Conservation (phyloP, 2,888 invertebrate species). For the Thymelicus acteon region DNA sequence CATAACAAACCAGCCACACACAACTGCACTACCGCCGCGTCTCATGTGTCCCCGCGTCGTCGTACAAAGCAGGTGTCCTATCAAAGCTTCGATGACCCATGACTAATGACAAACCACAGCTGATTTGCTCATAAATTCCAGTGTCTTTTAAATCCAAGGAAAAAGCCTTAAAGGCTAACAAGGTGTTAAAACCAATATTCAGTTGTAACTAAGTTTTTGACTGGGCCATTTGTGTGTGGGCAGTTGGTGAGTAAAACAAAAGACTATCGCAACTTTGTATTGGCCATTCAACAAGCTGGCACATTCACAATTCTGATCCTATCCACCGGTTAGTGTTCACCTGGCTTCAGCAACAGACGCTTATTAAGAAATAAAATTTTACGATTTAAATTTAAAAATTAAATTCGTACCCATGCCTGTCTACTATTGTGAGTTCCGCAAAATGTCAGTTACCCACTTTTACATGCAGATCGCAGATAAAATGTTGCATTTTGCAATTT, state of each 20-base stretch:
- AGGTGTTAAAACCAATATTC: no score
- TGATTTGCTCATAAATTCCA: background rate
- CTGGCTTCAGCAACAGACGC: slow-evolving; percentile 17
- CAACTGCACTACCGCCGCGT: background rate
- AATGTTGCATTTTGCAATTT: slow-evolving; percentile 34
- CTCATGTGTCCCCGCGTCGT: background rate
- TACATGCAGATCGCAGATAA: slow-evolving; percentile 28
- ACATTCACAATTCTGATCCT: background rate
- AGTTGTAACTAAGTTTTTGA: no score
- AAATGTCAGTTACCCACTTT: slow-evolving; percentile 27
- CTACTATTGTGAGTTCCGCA: slow-evolving; percentile 22
- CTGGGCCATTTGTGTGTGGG: no score
- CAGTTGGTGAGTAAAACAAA: no score
- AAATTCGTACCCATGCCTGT: slow-evolving; percentile 13
- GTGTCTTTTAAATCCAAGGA: no score
- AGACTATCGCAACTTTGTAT: background rate
- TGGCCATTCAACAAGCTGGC: background rate
- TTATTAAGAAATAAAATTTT: slow-evolving; percentile 35
- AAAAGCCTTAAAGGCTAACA: no score
- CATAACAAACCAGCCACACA: background rate
- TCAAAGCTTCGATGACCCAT: background rate
- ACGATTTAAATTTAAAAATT: slow-evolving; percentile 36
- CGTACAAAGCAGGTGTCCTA: background rate
- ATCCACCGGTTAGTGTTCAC: slow-evolving; percentile 13
- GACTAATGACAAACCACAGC: background rate